Percentiles rank a stretch among this genome's conserved stretches.
Conservation (phyloP, 2,888 invertebrate genomes). For the Polydrusus tereticollis region DNA sequence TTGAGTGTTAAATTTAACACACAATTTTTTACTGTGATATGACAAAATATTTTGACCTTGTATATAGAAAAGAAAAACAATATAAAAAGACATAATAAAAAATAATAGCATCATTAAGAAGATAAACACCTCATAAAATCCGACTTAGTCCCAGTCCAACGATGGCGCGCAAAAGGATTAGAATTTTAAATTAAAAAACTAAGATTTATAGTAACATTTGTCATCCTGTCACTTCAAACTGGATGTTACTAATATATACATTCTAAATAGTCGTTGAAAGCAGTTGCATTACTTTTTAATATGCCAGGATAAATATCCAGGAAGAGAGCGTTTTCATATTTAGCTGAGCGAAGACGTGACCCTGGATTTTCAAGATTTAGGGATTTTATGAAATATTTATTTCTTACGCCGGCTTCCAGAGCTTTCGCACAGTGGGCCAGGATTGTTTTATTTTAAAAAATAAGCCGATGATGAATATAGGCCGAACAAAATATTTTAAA, state of each 20-base stretch:
- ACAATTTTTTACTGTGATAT: too few relatives aligned
- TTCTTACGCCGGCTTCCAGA: neutral
- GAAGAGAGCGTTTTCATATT: slow-evolving; percentile 39
- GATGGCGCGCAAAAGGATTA: slow-evolving; percentile 24
- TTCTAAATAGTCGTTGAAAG: slow-evolving; percentile 47
- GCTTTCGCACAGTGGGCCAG: neutral
- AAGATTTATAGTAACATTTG: slow-evolving; percentile 46
- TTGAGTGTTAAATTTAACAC: too few relatives aligned
- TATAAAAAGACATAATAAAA: slow-evolving; percentile 10
- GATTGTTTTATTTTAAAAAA: neutral
- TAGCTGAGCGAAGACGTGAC: slow-evolving; percentile 38
- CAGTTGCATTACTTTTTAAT: slow-evolving; percentile 47
- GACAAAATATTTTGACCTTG: neutral
- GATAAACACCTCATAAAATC: slow-evolving; percentile 35
- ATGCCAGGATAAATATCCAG: slow-evolving; percentile 43
- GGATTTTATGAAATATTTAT: slow-evolving; percentile 40
- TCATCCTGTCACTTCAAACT: slow-evolving; percentile 49
- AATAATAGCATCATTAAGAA: slow-evolving; percentile 35
- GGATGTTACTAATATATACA: slow-evolving; percentile 48
- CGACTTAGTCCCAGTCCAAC: slow-evolving; percentile 36
- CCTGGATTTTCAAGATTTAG: slow-evolving; percentile 23
- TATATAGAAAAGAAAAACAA: neutral
- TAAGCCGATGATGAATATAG: too few relatives aligned
- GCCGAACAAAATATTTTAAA: too few relatives aligned
- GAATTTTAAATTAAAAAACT: slow-evolving; percentile 44